Conservation (phyloP, 2,797 vertebrate genomes). For the Carcharodon carcharias region DNA sequence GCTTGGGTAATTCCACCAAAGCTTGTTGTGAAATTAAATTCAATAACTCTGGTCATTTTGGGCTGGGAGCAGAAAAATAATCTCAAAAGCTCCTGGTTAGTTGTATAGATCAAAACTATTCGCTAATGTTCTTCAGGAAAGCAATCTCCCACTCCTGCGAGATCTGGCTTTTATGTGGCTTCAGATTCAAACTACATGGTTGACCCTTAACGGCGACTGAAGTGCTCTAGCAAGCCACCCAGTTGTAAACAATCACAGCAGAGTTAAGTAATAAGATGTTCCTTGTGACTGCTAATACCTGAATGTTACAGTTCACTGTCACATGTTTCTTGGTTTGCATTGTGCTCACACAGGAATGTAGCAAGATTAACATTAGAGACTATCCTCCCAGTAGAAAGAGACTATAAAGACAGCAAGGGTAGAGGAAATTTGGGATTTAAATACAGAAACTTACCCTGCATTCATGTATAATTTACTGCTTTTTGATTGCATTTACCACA, state of each 20-base stretch:
- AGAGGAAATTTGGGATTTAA: neutral
- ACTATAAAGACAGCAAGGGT: neutral
- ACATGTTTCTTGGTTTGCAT: neutral
- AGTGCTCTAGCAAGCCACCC: neutral
- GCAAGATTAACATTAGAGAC: neutral
- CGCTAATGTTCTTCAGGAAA: neutral
- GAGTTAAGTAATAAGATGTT: neutral
- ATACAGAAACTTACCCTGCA: neutral
- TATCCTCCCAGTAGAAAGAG: neutral
- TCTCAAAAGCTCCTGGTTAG: neutral
- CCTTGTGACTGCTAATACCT: neutral
- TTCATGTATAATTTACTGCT: neutral
- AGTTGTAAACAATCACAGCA: neutral
- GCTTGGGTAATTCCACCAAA: neutral
- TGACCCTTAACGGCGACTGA: neutral
- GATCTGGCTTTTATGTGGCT: neutral
- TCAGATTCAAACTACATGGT: neutral
- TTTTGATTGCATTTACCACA: neutral
- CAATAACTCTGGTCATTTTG: neutral
- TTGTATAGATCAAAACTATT: neutral
- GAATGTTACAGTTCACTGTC: neutral
- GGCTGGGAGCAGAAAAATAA: neutral
- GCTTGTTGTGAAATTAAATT: neutral
- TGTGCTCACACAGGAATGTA: neutral
- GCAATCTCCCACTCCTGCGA: neutral